Conservation (phyloP, 64 coral and sea anemone species). For the Catalaphyllia jardinei region DNA sequence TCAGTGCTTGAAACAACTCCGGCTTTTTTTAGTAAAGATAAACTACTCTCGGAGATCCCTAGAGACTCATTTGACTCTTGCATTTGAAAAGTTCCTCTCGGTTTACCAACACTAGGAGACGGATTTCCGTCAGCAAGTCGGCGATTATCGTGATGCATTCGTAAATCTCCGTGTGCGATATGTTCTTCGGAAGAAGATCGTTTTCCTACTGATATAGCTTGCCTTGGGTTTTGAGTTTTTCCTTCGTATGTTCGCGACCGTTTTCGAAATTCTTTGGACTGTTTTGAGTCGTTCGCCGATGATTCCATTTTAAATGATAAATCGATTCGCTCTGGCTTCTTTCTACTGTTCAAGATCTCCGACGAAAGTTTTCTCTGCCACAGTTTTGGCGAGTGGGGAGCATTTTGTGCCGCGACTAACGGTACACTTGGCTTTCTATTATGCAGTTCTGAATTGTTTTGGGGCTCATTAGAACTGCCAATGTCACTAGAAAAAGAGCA, state of each 20-base stretch:
- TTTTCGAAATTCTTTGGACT: background rate
- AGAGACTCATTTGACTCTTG: background rate
- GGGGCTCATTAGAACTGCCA: background rate
- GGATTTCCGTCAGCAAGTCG: background rate
- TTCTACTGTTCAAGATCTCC: background rate
- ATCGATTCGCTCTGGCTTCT: slow-evolving; percentile 15
- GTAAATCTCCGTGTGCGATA: background rate
- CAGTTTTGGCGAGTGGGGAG: background rate
- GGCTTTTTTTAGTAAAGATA: slow-evolving; percentile 7
- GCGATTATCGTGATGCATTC: background rate
- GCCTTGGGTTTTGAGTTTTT: background rate
- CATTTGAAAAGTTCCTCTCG: background rate
- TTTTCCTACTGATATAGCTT: background rate
- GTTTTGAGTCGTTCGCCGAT: background rate
- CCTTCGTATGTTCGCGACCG: background rate
- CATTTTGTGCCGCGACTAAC: background rate
- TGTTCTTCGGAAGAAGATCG: background rate
- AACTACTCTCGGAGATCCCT: background rate
- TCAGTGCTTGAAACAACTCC: background rate
- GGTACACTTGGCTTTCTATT: background rate
- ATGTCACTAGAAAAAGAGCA: background rate
- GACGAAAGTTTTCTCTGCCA: background rate
- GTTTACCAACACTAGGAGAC: background rate
- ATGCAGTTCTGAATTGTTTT: background rate
- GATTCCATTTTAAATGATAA: background rate